Percentiles rank a stretch among this genome's conserved stretches.
These are phyloP conservation scores for Phalera bucephala DNA, from an alignment of 2,888 invertebrate genomes.

Conservation along the genomic window DNA sequence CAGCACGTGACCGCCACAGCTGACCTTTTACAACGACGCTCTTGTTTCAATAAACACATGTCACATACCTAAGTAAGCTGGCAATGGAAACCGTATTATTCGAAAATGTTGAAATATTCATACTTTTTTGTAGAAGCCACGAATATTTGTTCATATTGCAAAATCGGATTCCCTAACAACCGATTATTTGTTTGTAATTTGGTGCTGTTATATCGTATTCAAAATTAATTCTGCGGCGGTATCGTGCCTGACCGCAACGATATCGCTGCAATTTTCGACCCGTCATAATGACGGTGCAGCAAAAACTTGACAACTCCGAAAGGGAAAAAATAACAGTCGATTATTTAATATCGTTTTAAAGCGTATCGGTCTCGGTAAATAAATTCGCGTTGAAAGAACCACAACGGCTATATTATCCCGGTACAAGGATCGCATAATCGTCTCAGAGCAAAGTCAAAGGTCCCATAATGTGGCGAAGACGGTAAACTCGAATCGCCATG, in stretches of 20 bases:
- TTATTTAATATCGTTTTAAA: slow-evolving; percentile 59
- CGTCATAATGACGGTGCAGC: slow-evolving; percentile 70
- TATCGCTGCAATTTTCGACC: slow-evolving; percentile 60
- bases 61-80: slow-evolving; percentile 30
- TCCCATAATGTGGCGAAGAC: slow-evolving; percentile 40
- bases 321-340: slow-evolving; percentile 55
- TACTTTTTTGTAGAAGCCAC: slow-evolving; percentile 35
- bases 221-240: slow-evolving; percentile 71
- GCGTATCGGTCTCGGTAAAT: slow-evolving; percentile 51
- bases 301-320: slow-evolving; percentile 66
- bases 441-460: slow-evolving; percentile 41
- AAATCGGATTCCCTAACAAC: slow-evolving; percentile 30
- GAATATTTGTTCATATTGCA: slow-evolving; percentile 31
- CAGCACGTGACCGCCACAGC: slow-evolving; percentile 44
- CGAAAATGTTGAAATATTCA: slow-evolving; percentile 9
- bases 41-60: slow-evolving; percentile 29
- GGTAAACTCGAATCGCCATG: slow-evolving; percentile 23
- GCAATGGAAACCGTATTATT: slow-evolving; percentile 17
- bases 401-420: slow-evolving; percentile 27
- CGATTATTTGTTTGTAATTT: slow-evolving; percentile 55
- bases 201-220: slow-evolving; percentile 68
- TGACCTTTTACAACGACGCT: slow-evolving; percentile 65
- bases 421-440: slow-evolving; percentile 35
- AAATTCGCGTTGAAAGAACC: slow-evolving; percentile 35
- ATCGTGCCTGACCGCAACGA: slow-evolving; percentile 54